A percentile compares a stretch with the other conserved stretches of the same genome.
Evolutionary conservation across 2,888 invertebrate genomes (phyloP).

Genomic region (Hedychridium roseum): DNA sequence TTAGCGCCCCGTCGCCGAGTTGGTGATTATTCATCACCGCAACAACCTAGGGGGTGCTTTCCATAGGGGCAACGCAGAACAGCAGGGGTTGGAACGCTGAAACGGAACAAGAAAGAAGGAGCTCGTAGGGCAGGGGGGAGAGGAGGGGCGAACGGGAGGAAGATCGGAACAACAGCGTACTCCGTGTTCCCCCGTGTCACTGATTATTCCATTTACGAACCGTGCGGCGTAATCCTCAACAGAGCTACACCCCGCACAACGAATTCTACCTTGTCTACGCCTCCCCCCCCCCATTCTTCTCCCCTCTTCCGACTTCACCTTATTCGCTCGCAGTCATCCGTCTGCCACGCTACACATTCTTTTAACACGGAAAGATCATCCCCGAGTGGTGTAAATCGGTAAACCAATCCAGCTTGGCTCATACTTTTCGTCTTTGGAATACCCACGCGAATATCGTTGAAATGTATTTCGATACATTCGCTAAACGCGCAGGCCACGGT

Average conservation of each 20-base stretch:
- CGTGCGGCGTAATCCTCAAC: constrained; percentile 52
- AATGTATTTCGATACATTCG: no score
- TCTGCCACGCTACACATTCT: no score
- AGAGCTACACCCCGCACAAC: constrained; percentile 35
- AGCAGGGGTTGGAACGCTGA: constrained; percentile 19
- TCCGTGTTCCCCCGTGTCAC: constrained; percentile 53
- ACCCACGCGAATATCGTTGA: no score
- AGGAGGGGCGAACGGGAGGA: constrained; percentile 22
- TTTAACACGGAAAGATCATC: no score
- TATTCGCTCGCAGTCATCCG: no score
- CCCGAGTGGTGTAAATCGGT: no score
- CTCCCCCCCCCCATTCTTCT: constrained; percentile 4
- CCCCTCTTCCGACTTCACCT: constrained; percentile 4
- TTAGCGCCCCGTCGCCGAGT: constrained; percentile 37
- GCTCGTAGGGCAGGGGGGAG: constrained; percentile 20
- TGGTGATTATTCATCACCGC: constrained; percentile 50
- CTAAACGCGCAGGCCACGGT: no score
- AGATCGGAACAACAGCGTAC: constrained; percentile 48
- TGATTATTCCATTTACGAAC: constrained; percentile 57
- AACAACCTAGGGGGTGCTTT: constrained; percentile 38
- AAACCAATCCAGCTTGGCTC: no score
- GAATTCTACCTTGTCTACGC: constrained; percentile 18
- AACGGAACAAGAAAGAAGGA: constrained; percentile 20
- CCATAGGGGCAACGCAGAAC: constrained; percentile 37
- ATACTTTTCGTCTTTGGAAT: no score